Conservation (phyloP, 1,140 invertebrate genomes). For the Pseudomyrmex pallidus region DNA sequence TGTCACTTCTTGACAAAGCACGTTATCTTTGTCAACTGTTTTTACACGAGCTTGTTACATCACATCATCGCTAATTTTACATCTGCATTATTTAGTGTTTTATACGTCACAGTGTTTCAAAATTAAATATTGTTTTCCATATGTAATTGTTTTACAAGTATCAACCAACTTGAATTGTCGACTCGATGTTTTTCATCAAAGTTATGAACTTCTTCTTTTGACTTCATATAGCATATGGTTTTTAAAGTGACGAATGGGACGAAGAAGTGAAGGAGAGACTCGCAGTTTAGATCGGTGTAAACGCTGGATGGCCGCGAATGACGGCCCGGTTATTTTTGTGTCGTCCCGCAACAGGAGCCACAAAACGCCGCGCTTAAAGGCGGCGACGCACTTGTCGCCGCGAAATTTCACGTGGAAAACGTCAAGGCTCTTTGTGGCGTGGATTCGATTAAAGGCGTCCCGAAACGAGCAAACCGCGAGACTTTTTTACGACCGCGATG, state of each 20-base stretch:
- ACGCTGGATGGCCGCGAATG: constrained; percentile 71
- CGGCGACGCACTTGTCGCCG: constrained; percentile 51
- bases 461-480: constrained; percentile 16
- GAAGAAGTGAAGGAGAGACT: constrained; percentile 71
- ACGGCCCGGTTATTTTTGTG: constrained; percentile 71
- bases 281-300: constrained; percentile 66
- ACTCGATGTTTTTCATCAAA: constrained; percentile 36
- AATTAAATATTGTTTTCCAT: no score
- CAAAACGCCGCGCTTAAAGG: constrained; percentile 67
- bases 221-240: background rate
- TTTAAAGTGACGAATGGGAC: constrained; percentile 33
- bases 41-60: background rate
- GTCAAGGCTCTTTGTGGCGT: constrained; percentile 35
- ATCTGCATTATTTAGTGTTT: background rate
- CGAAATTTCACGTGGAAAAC: constrained; percentile 62
- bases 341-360: constrained; percentile 64
- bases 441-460: constrained; percentile 47
- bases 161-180: background rate
- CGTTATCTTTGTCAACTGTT: background rate
- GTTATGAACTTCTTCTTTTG: constrained; percentile 17
- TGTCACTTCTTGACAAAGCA: constrained; percentile 14
- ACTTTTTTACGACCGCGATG: no score
- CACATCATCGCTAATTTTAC: background rate
- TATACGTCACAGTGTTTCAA: no score
- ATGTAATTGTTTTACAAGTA: background rate